Conservation (phyloP, 2,113 vertebrate species). For the Etheostoma spectabile region DNA sequence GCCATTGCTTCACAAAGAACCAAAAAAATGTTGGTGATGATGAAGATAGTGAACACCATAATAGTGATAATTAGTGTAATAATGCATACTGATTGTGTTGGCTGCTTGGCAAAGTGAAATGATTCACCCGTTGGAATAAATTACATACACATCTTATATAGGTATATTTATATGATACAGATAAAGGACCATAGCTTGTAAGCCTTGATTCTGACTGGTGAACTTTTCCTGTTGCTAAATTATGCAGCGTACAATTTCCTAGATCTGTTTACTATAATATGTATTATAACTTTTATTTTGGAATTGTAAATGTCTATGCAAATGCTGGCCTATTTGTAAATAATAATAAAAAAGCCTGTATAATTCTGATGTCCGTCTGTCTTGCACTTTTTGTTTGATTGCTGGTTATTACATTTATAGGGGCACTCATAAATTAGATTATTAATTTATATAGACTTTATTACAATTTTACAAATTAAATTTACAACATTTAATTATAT, state of each 20-base stretch:
- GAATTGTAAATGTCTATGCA: conserved; percentile 80
- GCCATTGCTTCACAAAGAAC: conserved; percentile 4
- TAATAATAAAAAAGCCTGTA: conserved; percentile 79
- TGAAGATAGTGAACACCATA: neutral
- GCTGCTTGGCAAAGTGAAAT: conserved; percentile 25
- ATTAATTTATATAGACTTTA: too few relatives aligned
- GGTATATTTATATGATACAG: conserved; percentile 67
- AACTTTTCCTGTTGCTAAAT: conserved; percentile 37
- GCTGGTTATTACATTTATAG: neutral
- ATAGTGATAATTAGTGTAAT: conserved; percentile 14
- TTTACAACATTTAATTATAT: too few relatives aligned
- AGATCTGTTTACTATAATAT: conserved; percentile 78
- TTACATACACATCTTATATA: conserved; percentile 50
- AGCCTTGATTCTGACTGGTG: conserved; percentile 44
- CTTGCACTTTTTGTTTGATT: neutral
- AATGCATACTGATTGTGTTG: conserved; percentile 9
- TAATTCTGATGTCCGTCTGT: conserved; percentile 71
- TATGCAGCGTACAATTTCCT: conserved; percentile 27
- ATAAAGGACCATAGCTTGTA: conserved; percentile 16
- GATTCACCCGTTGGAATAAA: conserved; percentile 34
- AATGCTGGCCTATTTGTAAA: conserved; percentile 81
- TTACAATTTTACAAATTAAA: too few relatives aligned
- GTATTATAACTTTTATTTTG: conserved; percentile 64
- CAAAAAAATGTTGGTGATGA: conserved; percentile 22
- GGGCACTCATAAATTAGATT: too few relatives aligned